These are phyloP conservation scores for Sebastes ruberrimus DNA, from an alignment of 2,797 vertebrate genomes.

Conservation along the genomic window DNA sequence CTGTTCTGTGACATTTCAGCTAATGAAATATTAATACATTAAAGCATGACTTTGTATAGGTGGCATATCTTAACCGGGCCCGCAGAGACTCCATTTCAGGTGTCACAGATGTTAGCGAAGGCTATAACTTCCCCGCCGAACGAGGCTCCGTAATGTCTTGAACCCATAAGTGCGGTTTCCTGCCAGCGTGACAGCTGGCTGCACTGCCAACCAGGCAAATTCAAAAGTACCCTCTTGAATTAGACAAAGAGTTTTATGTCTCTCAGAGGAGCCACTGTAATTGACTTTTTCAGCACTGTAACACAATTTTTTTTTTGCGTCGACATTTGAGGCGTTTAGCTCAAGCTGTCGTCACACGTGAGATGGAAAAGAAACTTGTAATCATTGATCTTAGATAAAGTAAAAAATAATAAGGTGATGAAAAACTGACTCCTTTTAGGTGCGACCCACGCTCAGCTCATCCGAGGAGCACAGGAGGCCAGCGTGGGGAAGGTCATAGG, in stretches of 20 bases:
- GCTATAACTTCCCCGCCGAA: slow-evolving; percentile 11
- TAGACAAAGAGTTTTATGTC: slow-evolving; percentile 56
- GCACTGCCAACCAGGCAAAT: slow-evolving; percentile 32
- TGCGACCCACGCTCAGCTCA: slow-evolving; percentile 82
- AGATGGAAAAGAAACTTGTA: background rate
- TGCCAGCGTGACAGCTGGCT: slow-evolving; percentile 54
- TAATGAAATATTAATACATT: slow-evolving; percentile 30
- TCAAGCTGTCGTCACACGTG: background rate
- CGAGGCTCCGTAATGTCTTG: slow-evolving; percentile 15
- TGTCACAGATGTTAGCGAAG: slow-evolving; percentile 23
- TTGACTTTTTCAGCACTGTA: slow-evolving; percentile 42
- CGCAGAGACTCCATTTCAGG: slow-evolving; percentile 8
- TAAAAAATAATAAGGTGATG: background rate
- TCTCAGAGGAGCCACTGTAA: slow-evolving; percentile 45
- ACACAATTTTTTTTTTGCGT: slow-evolving; percentile 4
- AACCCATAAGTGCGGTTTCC: slow-evolving; percentile 22
- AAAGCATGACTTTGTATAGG: slow-evolving; percentile 6
- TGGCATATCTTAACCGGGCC: background rate
- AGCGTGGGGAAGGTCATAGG: slow-evolving; percentile 71
- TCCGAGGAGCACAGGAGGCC: slow-evolving; percentile 76
- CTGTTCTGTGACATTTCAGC: slow-evolving; percentile 20
- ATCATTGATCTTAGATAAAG: background rate
- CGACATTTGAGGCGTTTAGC: slow-evolving; percentile 27
- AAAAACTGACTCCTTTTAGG: slow-evolving; percentile 52
- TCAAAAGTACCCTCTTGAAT: slow-evolving; percentile 46